These are phyloP conservation scores for Hirtodrosophila alboralis DNA, from an alignment of 2,888 invertebrate species.

Conservation along the genomic window DNA sequence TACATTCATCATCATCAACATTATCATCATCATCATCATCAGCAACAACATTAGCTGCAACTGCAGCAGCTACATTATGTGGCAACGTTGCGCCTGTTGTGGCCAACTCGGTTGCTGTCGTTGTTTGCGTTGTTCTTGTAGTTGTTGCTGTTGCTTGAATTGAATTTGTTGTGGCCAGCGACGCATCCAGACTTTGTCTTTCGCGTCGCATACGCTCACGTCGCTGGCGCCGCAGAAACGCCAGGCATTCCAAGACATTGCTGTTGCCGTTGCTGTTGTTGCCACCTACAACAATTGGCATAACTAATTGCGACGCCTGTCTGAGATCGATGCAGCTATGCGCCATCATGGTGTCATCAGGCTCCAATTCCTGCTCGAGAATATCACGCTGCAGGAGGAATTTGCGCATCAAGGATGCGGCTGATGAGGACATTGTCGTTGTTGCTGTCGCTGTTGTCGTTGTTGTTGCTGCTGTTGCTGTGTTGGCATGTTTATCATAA, in stretches of 20 bases:
- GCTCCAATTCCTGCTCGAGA: slow-evolving; percentile 46
- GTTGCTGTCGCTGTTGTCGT: slow-evolving; percentile 17
- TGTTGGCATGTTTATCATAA: slow-evolving; percentile 74
- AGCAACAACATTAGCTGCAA: slow-evolving; percentile 19
- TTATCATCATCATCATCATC: slow-evolving; percentile 1
- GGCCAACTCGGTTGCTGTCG: slow-evolving; percentile 41
- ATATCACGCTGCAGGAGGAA: slow-evolving; percentile 67
- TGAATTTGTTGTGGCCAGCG: slow-evolving; percentile 55
- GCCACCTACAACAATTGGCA: slow-evolving; percentile 72
- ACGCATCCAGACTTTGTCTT: slow-evolving; percentile 64
- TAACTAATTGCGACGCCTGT: slow-evolving; percentile 76
- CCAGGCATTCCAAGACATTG: slow-evolving; percentile 47
- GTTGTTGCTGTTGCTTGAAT: slow-evolving; percentile 35
- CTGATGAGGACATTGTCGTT: slow-evolving; percentile 18
- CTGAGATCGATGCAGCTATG: slow-evolving; percentile 65
- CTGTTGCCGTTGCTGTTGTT: too few relatives aligned
- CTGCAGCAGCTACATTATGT: slow-evolving; percentile 42
- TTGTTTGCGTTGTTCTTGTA: slow-evolving; percentile 9
- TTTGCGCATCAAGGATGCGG: slow-evolving; percentile 37
- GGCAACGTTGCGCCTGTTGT: slow-evolving; percentile 50
- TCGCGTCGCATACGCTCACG: slow-evolving; percentile 66
- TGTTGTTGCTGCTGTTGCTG: slow-evolving; percentile 36
- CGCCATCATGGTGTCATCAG: too few relatives aligned
- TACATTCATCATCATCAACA: slow-evolving; percentile 72
- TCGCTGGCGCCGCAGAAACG: slow-evolving; percentile 56